Conservation (phyloP, 2,113 vertebrate species). For the Mirza zaza region DNA sequence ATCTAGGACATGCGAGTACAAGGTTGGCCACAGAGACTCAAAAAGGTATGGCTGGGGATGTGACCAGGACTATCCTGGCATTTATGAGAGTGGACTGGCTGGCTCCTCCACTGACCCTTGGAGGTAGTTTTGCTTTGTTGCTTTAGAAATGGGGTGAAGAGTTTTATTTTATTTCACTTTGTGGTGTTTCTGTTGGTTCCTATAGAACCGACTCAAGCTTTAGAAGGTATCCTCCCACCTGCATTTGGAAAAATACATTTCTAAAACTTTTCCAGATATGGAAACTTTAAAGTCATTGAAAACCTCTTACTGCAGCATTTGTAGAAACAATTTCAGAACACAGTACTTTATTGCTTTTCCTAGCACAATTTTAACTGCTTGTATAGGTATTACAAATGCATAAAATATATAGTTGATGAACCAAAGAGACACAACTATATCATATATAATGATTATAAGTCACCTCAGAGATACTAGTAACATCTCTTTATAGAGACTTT, state of each 20-base stretch:
- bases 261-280: not conserved
- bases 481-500: not conserved
- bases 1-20: not conserved
- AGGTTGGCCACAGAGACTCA: not conserved
- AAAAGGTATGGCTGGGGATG: not conserved
- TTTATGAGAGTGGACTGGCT: not conserved
- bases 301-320: not conserved
- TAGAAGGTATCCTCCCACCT: not conserved
- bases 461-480: not conserved
- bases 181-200: not conserved
- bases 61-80: not conserved
- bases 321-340: not conserved
- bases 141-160: not conserved
- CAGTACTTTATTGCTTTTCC: not conserved
- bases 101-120: not conserved
- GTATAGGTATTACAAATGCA: not conserved
- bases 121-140: constrained; percentile 19
- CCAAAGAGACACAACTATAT: not conserved
- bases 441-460: not conserved
- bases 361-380: not conserved
- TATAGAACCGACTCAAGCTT: not conserved
- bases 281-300: constrained; percentile 46
- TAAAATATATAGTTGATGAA: not conserved
- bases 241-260: constrained; percentile 56
- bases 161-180: constrained; percentile 1